phyloP scores from a whole-genome alignment of 1,140 invertebrate species.

The Scylla paramamosain region DNA sequence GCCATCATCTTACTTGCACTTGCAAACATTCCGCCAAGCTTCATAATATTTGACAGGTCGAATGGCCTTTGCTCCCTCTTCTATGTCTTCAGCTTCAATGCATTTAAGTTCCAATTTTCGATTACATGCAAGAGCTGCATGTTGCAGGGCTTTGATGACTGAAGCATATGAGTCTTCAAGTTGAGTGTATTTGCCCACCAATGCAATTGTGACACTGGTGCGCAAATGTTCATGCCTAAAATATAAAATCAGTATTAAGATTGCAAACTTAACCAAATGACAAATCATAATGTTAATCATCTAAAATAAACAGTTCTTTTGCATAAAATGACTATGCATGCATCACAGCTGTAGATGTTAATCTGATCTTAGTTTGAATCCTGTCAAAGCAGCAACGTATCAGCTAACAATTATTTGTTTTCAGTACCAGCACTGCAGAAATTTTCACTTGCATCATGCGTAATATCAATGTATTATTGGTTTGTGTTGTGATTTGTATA shows the following conservation, averaged over 20 bases:
- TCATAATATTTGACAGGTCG: conserved; percentile 94
- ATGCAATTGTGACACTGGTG: conserved; percentile 92
- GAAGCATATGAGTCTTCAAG: conserved; percentile 98
- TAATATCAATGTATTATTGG: no score
- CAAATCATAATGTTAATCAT: not conserved
- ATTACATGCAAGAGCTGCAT: conserved; percentile 91
- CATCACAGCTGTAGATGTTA: no score
- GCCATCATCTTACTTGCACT: conserved; percentile 86
- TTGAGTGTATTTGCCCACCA: conserved; percentile 99
- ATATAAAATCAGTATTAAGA: conserved; percentile 63
- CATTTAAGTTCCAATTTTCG: conserved; percentile 89
- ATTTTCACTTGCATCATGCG: no score
- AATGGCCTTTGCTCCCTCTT: conserved; percentile 86
- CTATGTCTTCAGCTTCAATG: conserved; percentile 88
- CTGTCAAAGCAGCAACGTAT: no score
- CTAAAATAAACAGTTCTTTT: no score
- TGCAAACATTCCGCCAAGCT: conserved; percentile 95
- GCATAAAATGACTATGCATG: no score
- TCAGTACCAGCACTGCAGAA: no score
- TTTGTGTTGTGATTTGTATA: no score
- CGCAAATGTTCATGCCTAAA: conserved; percentile 87
- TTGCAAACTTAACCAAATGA: not conserved
- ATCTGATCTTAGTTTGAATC: no score
- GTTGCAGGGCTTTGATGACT: conserved; percentile 96
- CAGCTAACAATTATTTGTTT: no score